These are phyloP conservation scores for Bombus affinis DNA, from an alignment of 1,140 invertebrate species.

Conservation along the genomic window DNA sequence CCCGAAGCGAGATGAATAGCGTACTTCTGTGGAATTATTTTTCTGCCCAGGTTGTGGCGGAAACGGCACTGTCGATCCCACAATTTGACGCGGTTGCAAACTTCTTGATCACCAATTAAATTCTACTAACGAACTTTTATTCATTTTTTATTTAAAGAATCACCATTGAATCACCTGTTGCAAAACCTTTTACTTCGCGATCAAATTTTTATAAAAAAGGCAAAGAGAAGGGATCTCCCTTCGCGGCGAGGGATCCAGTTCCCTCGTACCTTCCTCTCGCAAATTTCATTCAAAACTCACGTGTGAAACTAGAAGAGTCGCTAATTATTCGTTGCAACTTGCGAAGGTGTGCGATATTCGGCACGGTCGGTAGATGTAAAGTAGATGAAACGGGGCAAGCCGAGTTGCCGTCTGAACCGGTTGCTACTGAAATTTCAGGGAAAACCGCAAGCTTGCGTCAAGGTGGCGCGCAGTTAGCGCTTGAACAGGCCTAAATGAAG, in stretches of 20 bases:
- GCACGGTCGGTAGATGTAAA: too few relatives aligned
- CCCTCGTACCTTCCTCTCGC: neutral
- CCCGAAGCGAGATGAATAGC: neutral
- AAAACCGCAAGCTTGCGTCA: constrained; percentile 30
- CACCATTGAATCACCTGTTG: neutral
- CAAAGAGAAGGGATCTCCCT: neutral
- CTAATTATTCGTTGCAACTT: too few relatives aligned
- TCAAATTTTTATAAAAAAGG: neutral
- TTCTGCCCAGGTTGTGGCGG: neutral
- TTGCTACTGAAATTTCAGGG: constrained; percentile 43
- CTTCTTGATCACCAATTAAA: neutral
- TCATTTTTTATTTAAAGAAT: neutral
- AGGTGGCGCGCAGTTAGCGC: constrained; percentile 51
- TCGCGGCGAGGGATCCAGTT: neutral
- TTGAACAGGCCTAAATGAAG: constrained; percentile 63
- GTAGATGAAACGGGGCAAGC: neutral
- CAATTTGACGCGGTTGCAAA: neutral
- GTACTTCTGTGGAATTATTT: neutral
- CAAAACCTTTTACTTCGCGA: neutral
- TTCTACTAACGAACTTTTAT: neutral
- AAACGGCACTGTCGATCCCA: neutral
- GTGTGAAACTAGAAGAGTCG: neutral
- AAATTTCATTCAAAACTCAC: neutral
- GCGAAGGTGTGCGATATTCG: too few relatives aligned
- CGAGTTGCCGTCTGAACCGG: neutral